phyloP scores from a whole-genome alignment of 2,797 vertebrate genomes.

The Antrozous pallidus region DNA sequence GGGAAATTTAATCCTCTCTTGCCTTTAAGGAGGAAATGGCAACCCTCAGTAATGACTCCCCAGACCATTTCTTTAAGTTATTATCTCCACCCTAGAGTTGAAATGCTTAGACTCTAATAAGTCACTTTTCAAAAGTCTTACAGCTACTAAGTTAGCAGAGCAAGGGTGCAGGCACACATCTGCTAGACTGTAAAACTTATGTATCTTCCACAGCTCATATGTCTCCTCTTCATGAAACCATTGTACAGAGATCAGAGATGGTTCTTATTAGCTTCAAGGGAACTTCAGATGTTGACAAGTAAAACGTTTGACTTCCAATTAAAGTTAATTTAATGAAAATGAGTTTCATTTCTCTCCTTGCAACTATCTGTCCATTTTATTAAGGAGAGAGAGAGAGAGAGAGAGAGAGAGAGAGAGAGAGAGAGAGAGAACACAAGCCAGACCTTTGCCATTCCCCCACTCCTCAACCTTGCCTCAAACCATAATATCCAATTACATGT shows the following conservation, averaged over 20 bases:
- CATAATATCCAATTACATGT: not conserved
- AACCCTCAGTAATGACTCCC: not conserved
- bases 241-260: not conserved
- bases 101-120: not conserved
- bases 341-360: not conserved
- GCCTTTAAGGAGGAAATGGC: not conserved
- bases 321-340: slow-evolving; percentile 22
- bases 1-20: not conserved
- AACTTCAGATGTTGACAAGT: not conserved
- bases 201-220: not conserved
- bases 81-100: not conserved
- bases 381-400: not conserved
- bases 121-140: not conserved
- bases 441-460: not conserved
- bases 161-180: not conserved
- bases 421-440: not conserved
- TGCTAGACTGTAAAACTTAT: not conserved
- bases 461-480: not conserved
- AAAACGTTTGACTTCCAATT: not conserved
- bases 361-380: not conserved
- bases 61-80: not conserved
- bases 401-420: rapidly evolving
- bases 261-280: not conserved
- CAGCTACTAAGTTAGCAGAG: not conserved
- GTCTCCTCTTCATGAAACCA: not conserved